phyloP scores from a whole-genome alignment of 1,140 invertebrate species.

The Scaptomyza pallida region DNA sequence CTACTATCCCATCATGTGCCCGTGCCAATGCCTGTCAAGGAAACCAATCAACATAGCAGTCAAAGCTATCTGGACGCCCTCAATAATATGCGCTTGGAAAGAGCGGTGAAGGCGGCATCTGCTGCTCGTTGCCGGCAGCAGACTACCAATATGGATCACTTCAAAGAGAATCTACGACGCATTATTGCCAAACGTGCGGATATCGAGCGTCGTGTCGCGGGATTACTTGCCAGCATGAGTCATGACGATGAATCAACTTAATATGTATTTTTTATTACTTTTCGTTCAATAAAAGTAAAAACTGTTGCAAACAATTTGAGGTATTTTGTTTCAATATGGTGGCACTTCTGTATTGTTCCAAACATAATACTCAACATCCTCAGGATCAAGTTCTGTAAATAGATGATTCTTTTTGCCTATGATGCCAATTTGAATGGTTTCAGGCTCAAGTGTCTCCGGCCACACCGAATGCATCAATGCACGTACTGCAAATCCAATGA shows the following conservation, averaged over 20 bases:
- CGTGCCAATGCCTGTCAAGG: neutral
- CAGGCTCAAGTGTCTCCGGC: neutral
- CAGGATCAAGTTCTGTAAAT: neutral
- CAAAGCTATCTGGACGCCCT: slow-evolving; percentile 9
- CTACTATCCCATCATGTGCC: neutral
- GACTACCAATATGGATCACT: neutral
- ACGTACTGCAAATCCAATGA: neutral
- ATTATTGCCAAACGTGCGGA: slow-evolving; percentile 19
- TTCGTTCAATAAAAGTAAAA: too few species aligned
- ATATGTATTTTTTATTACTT: too few species aligned
- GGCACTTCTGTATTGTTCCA: too few species aligned
- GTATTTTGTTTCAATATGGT: too few species aligned
- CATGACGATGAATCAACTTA: neutral
- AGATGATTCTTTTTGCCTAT: neutral
- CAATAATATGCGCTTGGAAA: slow-evolving; percentile 14
- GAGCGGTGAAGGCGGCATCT: slow-evolving; percentile 1
- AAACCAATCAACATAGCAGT: neutral
- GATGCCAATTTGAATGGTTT: neutral
- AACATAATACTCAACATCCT: neutral
- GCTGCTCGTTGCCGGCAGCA: neutral
- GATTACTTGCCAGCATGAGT: neutral
- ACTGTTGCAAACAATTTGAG: too few species aligned
- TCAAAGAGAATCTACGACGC: slow-evolving; percentile 21
- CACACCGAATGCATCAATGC: neutral
- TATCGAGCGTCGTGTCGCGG: slow-evolving; percentile 21